phyloP scores from a whole-genome alignment of 2,888 invertebrate genomes.

The Polyommatus icarus region DNA sequence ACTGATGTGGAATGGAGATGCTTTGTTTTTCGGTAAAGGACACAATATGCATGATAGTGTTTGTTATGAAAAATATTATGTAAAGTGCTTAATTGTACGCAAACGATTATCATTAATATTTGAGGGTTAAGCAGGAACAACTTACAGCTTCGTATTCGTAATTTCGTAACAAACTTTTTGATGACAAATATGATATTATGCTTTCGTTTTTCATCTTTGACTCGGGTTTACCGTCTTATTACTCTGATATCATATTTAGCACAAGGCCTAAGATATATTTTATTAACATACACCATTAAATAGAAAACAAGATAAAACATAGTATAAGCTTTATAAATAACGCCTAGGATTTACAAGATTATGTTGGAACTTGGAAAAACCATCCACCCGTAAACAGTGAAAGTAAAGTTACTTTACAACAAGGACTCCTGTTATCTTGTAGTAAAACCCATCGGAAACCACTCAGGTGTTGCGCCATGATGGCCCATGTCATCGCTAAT shows the following conservation, averaged over 20 bases:
- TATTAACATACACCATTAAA: not conserved
- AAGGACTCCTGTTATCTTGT: conserved; percentile 16
- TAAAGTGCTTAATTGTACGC: too few relatives aligned
- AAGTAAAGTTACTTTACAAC: not conserved
- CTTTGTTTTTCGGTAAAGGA: too few relatives aligned
- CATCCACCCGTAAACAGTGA: not conserved
- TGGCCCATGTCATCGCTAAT: not conserved
- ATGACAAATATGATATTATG: too few relatives aligned
- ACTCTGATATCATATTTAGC: not conserved
- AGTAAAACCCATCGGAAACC: conserved; percentile 16
- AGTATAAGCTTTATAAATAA: not conserved
- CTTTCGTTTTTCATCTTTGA: not conserved
- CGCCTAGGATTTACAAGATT: not conserved
- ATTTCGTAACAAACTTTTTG: too few relatives aligned
- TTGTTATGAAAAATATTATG: too few relatives aligned
- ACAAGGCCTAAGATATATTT: not conserved
- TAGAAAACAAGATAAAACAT: not conserved
- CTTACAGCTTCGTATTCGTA: too few relatives aligned
- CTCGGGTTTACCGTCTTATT: not conserved
- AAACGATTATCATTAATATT: too few relatives aligned
- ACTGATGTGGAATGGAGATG: too few relatives aligned
- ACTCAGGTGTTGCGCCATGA: conserved; percentile 18
- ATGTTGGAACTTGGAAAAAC: not conserved
- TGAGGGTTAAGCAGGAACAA: too few relatives aligned
- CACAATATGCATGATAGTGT: too few relatives aligned